These are phyloP conservation scores for Peromyscus leucopus DNA, from an alignment of 2,113 vertebrate species.

Conservation along the genomic window DNA sequence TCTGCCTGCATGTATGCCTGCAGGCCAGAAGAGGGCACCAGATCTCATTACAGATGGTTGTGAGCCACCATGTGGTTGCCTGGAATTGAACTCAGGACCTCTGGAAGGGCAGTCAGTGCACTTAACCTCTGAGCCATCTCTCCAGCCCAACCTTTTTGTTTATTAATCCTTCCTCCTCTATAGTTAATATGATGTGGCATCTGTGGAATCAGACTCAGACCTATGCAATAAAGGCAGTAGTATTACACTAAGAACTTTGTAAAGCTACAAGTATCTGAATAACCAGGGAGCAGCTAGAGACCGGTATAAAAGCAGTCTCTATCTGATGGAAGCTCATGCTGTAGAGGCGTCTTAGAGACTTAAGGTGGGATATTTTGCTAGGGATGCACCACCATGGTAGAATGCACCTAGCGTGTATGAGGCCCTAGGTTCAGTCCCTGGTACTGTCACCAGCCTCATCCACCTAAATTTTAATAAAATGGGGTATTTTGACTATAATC, in stretches of 20 bases:
- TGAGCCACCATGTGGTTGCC: no score
- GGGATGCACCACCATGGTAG: not conserved
- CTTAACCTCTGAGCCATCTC: no score
- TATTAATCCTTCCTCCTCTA: not conserved
- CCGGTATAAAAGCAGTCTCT: slow-evolving; percentile 84
- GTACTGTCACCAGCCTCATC: not conserved
- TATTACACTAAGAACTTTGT: slow-evolving; percentile 86
- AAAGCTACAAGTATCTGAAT: slow-evolving; percentile 87
- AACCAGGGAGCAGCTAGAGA: slow-evolving; percentile 83
- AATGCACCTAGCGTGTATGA: not conserved
- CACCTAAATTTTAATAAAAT: not conserved
- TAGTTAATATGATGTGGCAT: not conserved
- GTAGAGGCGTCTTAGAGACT: not conserved
- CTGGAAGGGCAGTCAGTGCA: no score
- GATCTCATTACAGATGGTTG: no score
- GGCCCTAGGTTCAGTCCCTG: not conserved
- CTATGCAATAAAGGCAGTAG: slow-evolving; percentile 80
- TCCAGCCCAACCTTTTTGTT: not conserved
- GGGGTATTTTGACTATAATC: slow-evolving; percentile 31
- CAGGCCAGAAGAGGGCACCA: no score
- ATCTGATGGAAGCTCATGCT: slow-evolving; percentile 81
- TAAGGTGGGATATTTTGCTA: not conserved
- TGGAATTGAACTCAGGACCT: no score
- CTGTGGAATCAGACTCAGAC: not conserved
- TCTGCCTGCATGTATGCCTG: no score